Evolutionary conservation across 2,797 vertebrate genomes (phyloP).

Genomic region (Chiloscyllium punctatum): DNA sequence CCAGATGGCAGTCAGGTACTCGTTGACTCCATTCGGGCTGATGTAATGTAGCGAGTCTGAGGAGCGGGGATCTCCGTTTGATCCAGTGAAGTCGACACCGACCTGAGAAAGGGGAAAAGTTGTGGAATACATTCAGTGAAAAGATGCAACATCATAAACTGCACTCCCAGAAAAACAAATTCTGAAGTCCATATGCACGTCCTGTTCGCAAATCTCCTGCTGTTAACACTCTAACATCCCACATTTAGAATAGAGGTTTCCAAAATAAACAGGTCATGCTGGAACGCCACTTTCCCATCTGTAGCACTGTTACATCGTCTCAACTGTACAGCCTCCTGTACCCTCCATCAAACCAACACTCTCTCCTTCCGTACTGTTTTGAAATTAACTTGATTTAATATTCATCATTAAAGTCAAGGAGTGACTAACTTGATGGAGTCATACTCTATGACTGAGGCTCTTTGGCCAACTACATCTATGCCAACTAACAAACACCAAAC

Average conservation of each 20-base stretch:
- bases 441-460: too few species aligned
- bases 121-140: neutral
- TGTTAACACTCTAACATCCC: neutral
- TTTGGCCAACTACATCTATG: too few species aligned
- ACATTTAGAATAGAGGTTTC: neutral
- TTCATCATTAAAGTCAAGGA: too few species aligned
- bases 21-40: constrained; percentile 80
- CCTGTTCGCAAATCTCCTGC: neutral
- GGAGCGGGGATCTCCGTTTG: constrained; percentile 81
- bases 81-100: constrained; percentile 88
- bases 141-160: neutral
- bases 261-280: neutral
- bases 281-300: neutral
- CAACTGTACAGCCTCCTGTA: neutral
- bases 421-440: too few species aligned
- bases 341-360: neutral
- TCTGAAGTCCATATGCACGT: neutral
- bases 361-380: neutral
- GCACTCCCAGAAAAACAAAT: neutral
- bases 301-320: neutral
- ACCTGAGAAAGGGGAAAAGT: constrained; percentile 60
- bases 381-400: neutral
- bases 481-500: too few species aligned
- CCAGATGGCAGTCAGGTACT: constrained; percentile 85
- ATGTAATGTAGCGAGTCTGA: constrained; percentile 82